Base-by-base conservation (phyloP, 2,888 invertebrate species). In the Caenorhabditis japonica region DNA sequence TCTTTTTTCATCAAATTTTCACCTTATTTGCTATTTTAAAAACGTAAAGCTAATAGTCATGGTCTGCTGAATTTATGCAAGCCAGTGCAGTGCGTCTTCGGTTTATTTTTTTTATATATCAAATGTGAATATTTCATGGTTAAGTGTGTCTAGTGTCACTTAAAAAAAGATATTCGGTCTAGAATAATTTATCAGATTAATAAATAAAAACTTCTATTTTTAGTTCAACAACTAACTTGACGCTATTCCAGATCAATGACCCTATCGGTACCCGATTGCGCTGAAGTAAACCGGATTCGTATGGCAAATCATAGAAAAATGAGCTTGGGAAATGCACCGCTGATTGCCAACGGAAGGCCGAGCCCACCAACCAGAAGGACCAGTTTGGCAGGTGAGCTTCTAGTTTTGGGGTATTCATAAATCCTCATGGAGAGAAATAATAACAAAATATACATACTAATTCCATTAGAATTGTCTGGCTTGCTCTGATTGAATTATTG, bases 241-340 rank as follows among this genome's bases (percentile, higher is more conserved):
- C 5, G 30, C 10, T 30, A 5, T 72, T 79, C 34, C 53, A 79
- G 79, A 44, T 75, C 75, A 3, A 79, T 79, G 79, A 79, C 79
- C 12, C 58, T 79, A n/a, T 75, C 79, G 10, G 79, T 77, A 15
- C 79, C 80, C 30, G 77, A 77, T 43, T 76, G 76, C 30, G 70
- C 77, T 13, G 80, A 77, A 55, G 27, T 75, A 66, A 75, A 59
- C 51, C 61, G 80, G 27, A 61, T 73, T 34, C 60, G 76, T 19
- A 68, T 73, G 43, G 55, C 75, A 27, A 76, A 70, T 34, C 69
- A 71, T 36, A 51, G 80, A 5, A 80, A 80, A 60, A 80, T 77
- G 79, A 72, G 72, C 33, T 68, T 79, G 34, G 79, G 76, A 46
- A 79, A 60, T 61, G 70, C 76, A 15, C 76, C 76, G 5, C 52